Evolutionary conservation across 2,113 vertebrate species (phyloP).

Genomic region (Plestiodon gilberti): DNA sequence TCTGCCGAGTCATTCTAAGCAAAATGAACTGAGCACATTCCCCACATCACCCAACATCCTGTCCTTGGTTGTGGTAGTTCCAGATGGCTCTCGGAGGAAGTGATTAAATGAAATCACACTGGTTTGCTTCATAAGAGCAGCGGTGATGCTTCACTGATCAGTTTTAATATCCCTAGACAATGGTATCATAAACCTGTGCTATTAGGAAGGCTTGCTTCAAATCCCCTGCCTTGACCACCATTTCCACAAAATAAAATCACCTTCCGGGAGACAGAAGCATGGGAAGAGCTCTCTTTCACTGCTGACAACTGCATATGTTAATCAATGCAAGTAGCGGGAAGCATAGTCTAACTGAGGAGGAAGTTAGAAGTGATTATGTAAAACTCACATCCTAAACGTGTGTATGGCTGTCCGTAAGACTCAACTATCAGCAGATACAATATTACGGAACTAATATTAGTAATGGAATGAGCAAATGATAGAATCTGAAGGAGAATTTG

Average conservation of each 20-base stretch:
- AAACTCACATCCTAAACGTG: not conserved
- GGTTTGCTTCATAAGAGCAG: not conserved
- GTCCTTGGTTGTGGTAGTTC: not conserved
- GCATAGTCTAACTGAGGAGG: not conserved
- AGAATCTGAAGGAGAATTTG: not conserved
- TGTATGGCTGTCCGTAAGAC: not conserved
- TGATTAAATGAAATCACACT: not conserved
- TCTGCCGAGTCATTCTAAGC: not conserved
- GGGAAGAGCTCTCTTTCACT: conserved; percentile 19
- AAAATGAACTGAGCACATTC: not conserved
- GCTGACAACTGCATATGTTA: not conserved
- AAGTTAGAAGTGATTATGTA: conserved; percentile 4
- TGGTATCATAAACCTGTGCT: not conserved
- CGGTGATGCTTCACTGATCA: not conserved
- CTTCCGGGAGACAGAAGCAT: conserved; percentile 6
- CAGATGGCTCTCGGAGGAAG: not conserved
- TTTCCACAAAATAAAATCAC: conserved; percentile 42
- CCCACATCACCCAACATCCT: not conserved
- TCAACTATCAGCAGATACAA: not conserved
- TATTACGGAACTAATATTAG: too few relatives aligned
- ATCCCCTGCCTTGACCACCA: not conserved
- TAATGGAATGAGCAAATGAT: not conserved
- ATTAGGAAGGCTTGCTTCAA: not conserved
- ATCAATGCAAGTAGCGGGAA: not conserved
- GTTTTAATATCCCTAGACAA: not conserved